Evolutionary conservation across 2,888 invertebrate genomes (phyloP).

Genomic region (Eupithecia subumbrata): DNA sequence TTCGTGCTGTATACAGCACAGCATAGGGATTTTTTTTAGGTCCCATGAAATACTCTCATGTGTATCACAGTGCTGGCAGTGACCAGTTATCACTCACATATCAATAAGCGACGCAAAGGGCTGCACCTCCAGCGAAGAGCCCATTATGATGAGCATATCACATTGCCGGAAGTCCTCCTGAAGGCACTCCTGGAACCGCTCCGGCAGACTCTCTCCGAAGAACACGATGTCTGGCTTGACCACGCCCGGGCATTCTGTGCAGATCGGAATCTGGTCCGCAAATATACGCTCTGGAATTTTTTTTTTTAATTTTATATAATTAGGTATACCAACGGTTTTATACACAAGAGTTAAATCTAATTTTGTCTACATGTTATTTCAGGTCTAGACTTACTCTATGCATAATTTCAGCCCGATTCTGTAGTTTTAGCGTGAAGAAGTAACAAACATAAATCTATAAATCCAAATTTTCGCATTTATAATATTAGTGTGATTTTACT

Average conservation of each 20-base stretch:
- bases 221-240: slow-evolving; percentile 98
- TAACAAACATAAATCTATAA: no score
- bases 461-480: no score
- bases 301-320: neutral
- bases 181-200: slow-evolving; percentile 88
- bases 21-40: no score
- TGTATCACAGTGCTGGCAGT: slow-evolving; percentile 68
- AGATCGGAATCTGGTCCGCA: slow-evolving; percentile 89
- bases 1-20: no score
- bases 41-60: no score
- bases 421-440: no score
- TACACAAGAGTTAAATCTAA: no score
- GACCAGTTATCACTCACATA: slow-evolving; percentile 78
- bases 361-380: no score
- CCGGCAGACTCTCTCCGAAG: slow-evolving; percentile 96
- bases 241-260: slow-evolving; percentile 89
- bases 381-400: no score
- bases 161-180: slow-evolving; percentile 91
- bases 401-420: no score
- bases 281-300: slow-evolving; percentile 86
- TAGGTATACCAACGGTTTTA: neutral
- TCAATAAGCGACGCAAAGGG: slow-evolving; percentile 96
- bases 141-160: slow-evolving; percentile 96
- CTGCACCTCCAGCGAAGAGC: slow-evolving; percentile 96
- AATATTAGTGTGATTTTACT: no score